phyloP scores from a whole-genome alignment of 2,797 vertebrate genomes.

The Sebastes iracundus region DNA sequence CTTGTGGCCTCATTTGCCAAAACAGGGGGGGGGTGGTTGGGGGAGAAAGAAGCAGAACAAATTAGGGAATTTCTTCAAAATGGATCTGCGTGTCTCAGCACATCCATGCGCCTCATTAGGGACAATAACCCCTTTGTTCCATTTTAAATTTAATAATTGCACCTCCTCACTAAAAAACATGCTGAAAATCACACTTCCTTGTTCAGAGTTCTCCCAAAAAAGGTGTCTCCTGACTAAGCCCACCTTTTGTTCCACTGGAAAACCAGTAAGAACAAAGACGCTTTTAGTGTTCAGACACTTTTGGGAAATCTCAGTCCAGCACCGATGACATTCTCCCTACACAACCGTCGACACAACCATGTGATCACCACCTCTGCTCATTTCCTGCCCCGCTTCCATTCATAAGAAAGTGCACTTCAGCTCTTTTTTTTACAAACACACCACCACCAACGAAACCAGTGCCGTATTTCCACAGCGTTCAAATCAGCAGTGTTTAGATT shows the following conservation, averaged over 20 bases:
- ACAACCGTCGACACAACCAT: conserved; percentile 37
- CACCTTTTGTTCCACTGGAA: conserved; percentile 38
- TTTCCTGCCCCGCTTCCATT: conserved; percentile 75
- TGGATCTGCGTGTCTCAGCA: conserved; percentile 44
- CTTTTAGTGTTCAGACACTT: conserved; percentile 53
- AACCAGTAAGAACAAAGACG: conserved; percentile 54
- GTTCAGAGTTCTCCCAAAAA: conserved; percentile 33
- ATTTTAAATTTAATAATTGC: conserved; percentile 49
- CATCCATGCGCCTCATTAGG: conserved; percentile 50
- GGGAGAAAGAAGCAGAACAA: conserved; percentile 17
- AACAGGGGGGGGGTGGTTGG: neutral
- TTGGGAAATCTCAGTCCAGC: conserved; percentile 53
- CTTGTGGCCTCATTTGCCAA: conserved; percentile 74
- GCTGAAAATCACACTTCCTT: conserved; percentile 22
- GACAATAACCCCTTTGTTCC: conserved; percentile 54
- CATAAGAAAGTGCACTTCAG: conserved; percentile 79
- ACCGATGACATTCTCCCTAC: conserved; percentile 23
- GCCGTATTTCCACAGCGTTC: conserved; percentile 61
- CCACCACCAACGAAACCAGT: conserved; percentile 49
- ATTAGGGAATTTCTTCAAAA: conserved; percentile 41
- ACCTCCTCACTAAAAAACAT: conserved; percentile 8
- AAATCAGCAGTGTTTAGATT: conserved; percentile 80
- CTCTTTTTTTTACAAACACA: conserved; percentile 49
- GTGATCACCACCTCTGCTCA: conserved; percentile 62
- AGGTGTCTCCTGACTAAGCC: conserved; percentile 34